These are phyloP conservation scores for Epizoanthus illoricatus DNA, from an alignment of 92 coral and sea anemone species.

Conservation along the genomic window DNA sequence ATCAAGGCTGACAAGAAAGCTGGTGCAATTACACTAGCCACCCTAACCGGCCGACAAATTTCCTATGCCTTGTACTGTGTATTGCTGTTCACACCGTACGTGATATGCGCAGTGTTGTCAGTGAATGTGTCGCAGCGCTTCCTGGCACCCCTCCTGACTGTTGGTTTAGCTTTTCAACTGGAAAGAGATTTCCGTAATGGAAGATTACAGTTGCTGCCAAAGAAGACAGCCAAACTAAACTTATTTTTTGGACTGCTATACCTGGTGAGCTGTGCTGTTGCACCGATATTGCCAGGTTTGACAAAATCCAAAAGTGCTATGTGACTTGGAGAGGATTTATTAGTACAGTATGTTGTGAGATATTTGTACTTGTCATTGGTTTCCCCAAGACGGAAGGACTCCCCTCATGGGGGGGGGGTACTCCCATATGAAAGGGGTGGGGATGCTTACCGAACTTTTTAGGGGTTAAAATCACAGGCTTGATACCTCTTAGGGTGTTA, in stretches of 20 bases:
- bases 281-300: constrained; percentile 67
- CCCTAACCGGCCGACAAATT: constrained; percentile 75
- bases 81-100: constrained; percentile 83
- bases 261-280: constrained; percentile 67
- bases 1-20: constrained; percentile 74
- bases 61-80: constrained; percentile 79
- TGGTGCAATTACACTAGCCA: constrained; percentile 89
- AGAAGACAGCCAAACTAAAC: constrained; percentile 84
- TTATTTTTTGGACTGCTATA: constrained; percentile 81
- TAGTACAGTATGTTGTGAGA: too few relatives aligned
- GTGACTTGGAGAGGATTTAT: not conserved
- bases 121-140: constrained; percentile 79
- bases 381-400: too few relatives aligned
- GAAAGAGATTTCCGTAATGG: constrained; percentile 81
- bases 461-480: too few relatives aligned
- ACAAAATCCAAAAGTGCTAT: constrained; percentile 10
- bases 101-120: constrained; percentile 76
- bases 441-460: too few relatives aligned
- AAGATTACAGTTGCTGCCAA: constrained; percentile 60
- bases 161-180: constrained; percentile 73
- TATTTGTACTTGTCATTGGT: too few relatives aligned
- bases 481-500: too few relatives aligned
- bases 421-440: too few relatives aligned
- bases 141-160: constrained; percentile 70
- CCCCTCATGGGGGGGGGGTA: too few relatives aligned